A percentile compares a stretch with the other conserved stretches of the same genome.
phyloP scores from a whole-genome alignment of 2,797 vertebrate species.

The Mionectes olivaceus region DNA sequence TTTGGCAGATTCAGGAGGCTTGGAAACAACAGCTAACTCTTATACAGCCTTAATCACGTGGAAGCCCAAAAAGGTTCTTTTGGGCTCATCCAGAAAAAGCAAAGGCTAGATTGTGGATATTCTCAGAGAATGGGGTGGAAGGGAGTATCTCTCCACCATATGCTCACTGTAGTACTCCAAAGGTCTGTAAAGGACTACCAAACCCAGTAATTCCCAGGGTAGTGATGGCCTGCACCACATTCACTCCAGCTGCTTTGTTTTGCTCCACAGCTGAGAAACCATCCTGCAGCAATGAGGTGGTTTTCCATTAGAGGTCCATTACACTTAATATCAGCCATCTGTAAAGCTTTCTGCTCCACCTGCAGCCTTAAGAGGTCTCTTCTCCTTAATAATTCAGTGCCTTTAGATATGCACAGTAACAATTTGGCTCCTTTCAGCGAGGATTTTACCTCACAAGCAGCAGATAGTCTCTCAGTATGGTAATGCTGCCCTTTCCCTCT shows the following conservation, averaged over 20 bases:
- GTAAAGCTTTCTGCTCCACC: background rate
- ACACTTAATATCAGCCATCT: background rate
- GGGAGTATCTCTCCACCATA: background rate
- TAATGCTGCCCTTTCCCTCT: background rate
- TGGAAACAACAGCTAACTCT: constrained; percentile 9
- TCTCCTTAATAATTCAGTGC: constrained; percentile 46
- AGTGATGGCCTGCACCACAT: background rate
- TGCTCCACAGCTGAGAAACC: background rate
- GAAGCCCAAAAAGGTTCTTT: background rate
- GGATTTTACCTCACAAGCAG: background rate
- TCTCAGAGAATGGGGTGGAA: background rate
- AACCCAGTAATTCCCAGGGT: background rate
- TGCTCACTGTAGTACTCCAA: background rate
- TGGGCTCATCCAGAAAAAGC: background rate
- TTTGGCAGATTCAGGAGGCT: constrained; percentile 7
- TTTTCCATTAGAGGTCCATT: constrained; percentile 17
- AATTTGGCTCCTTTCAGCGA: background rate
- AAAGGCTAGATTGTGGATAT: background rate
- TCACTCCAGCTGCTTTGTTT: background rate
- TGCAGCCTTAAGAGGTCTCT: background rate
- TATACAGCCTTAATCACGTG: background rate
- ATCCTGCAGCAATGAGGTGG: background rate
- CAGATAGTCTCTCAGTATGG: background rate
- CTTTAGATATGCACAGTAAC: background rate
- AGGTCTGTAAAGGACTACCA: background rate